Percentiles rank a stretch among this genome's conserved stretches.
phyloP scores from a whole-genome alignment of 2,797 vertebrate genomes.

The Thalassophryne amazonica region DNA sequence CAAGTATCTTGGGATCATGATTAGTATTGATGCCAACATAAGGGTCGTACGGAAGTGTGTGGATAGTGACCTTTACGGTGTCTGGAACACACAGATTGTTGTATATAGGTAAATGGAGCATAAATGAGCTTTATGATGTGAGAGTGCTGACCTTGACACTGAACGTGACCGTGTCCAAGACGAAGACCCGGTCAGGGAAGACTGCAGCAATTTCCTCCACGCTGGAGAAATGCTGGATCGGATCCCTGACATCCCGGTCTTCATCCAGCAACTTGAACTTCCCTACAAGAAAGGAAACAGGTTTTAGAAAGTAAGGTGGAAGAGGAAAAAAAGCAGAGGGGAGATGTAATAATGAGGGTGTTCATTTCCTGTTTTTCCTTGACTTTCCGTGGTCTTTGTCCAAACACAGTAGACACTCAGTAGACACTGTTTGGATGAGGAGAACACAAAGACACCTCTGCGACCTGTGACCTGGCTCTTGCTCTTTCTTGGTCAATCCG shows the following conservation, averaged over 20 bases:
- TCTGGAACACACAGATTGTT: too few relatives aligned
- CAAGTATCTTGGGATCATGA: too few relatives aligned
- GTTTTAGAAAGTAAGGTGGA: neutral
- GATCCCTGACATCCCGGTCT: constrained; percentile 92
- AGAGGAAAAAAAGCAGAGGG: neutral
- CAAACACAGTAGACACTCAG: constrained; percentile 9
- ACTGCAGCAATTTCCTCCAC: constrained; percentile 95
- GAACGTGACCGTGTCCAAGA: constrained; percentile 97
- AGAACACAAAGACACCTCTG: constrained; percentile 64
- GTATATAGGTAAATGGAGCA: too few relatives aligned
- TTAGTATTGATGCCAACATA: too few relatives aligned
- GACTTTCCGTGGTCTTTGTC: neutral
- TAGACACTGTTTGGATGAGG: constrained; percentile 27
- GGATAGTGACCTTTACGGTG: too few relatives aligned
- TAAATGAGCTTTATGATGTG: too few relatives aligned
- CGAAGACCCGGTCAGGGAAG: constrained; percentile 94
- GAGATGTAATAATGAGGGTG: neutral
- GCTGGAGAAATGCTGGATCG: constrained; percentile 93
- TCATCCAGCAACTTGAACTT: constrained; percentile 98
- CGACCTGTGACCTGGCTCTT: constrained; percentile 75
- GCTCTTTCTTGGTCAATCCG: constrained; percentile 51
- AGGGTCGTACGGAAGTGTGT: too few relatives aligned
- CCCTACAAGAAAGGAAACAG: constrained; percentile 70
- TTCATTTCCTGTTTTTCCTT: neutral
- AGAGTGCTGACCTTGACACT: constrained; percentile 87